Evolutionary conservation across 2,797 vertebrate genomes (phyloP).

Genomic region (Microchirus variegatus): DNA sequence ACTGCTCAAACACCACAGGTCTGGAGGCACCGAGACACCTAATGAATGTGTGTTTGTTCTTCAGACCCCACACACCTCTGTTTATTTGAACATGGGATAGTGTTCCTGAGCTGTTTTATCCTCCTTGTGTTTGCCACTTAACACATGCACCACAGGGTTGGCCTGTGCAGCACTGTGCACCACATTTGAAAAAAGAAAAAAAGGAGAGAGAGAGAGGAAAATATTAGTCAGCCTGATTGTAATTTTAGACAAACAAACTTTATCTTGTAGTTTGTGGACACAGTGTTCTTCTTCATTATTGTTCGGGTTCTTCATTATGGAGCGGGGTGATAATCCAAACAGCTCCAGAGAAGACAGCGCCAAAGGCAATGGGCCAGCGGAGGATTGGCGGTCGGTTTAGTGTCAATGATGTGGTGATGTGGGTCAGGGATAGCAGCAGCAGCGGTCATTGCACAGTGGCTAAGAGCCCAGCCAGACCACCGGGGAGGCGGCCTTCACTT

Average conservation of each 20-base stretch:
- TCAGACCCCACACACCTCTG: slow-evolving; percentile 79
- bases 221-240: slow-evolving; percentile 52
- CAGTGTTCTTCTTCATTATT: slow-evolving; percentile 63
- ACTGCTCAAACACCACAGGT: slow-evolving; percentile 55
- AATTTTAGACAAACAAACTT: slow-evolving; percentile 69
- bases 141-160: slow-evolving; percentile 67
- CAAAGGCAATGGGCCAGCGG: slow-evolving; percentile 67
- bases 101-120: slow-evolving; percentile 81
- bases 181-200: slow-evolving; percentile 1
- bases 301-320: slow-evolving; percentile 60
- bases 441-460: slow-evolving; percentile 80
- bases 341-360: slow-evolving; percentile 48
- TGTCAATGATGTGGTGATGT: slow-evolving; percentile 78
- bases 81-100: slow-evolving; percentile 85
- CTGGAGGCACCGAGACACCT: slow-evolving; percentile 69
- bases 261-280: slow-evolving; percentile 68
- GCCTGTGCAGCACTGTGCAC: slow-evolving; percentile 28
- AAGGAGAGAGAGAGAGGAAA: slow-evolving; percentile 20
- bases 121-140: slow-evolving; percentile 75
- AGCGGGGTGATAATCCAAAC: slow-evolving; percentile 67
- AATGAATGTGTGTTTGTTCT: slow-evolving; percentile 83
- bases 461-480: slow-evolving; percentile 81
- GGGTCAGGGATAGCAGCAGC: slow-evolving; percentile 79
- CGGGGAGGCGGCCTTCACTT: slow-evolving; percentile 77
- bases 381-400: slow-evolving; percentile 78